Evolutionary conservation across 1,140 invertebrate species (phyloP), one percentile per base, ranked within the genome.

Genomic region (Mactra quadrangularis): DNA sequence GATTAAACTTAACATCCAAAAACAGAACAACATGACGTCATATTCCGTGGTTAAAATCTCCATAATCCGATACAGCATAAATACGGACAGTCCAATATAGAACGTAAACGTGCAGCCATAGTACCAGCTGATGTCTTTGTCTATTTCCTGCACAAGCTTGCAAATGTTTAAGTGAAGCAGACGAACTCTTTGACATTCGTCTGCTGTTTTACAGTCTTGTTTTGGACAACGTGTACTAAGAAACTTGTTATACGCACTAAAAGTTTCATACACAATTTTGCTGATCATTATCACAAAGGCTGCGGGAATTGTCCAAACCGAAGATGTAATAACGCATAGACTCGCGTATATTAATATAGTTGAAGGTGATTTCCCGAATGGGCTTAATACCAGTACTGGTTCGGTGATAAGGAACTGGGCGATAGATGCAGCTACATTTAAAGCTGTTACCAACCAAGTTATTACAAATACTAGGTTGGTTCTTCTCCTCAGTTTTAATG

Each of bases 1-100:
- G 0, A 62, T 11, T 13, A 35, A 35, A 33, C 25, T 17, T n/a
- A 62, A 9, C 27, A 60, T n/a, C 72, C 72, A 76, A 22, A 76
- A 62, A 6, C 27, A 9, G 33, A 4, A 76, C 55, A 76, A n/a
- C 6, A 47, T 41, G 22, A 76, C 0, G 15, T 47, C 41, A n/a
- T 59, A 76, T 19, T 35, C 45, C 6, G 15, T 25, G 38, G 47
- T 45, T 11, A 7, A 38, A 29, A 3, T 47, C 25, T 38, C 45
- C 13, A 76, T 62, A 17, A 76, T 76, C 41, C 45, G 72, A 41
- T 76, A 76, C 7, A 76, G 57, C 0, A 25, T 76, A n/a, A 76
- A 76, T n/a, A 59, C 55, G 31, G 22, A 31, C 15, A 76, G 17
- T 1, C 41, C 38, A 27, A 59, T 59, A 9, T 31, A 29, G 41